These are phyloP conservation scores for Tachystola acroxantha DNA, from an alignment of 2,888 invertebrate genomes.

Conservation along the genomic window DNA sequence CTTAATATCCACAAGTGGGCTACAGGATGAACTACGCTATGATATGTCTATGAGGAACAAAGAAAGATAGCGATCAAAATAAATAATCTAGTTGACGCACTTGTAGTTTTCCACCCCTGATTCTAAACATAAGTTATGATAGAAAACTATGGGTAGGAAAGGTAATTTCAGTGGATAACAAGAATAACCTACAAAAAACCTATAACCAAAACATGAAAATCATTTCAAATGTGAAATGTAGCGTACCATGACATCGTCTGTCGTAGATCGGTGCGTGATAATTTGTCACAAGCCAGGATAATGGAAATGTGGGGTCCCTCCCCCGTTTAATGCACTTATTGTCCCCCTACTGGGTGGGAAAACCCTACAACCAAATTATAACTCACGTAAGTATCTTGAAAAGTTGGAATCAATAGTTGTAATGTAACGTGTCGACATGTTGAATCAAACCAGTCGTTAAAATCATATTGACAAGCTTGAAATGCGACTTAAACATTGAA, in stretches of 20 bases:
- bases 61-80: neutral
- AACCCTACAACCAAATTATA: neutral
- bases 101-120: too few species aligned
- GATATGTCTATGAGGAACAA: neutral
- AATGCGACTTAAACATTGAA: neutral
- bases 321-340: constrained; percentile 1
- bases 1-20: constrained; percentile 39
- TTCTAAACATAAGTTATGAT: too few species aligned
- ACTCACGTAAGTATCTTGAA: constrained; percentile 1
- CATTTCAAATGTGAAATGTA: constrained; percentile 13
- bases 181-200: neutral
- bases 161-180: too few species aligned
- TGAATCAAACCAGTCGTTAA: neutral
- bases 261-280: constrained; percentile 17
- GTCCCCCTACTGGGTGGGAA: constrained; percentile 9
- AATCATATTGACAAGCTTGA: neutral
- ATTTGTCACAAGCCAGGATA: constrained; percentile 21
- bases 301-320: constrained; percentile 15
- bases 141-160: neutral
- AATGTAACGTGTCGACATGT: neutral
- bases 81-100: too few species aligned
- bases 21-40: constrained; percentile 7
- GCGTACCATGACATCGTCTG: constrained; percentile 18
- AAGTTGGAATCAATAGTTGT: neutral
- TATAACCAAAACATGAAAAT: constrained; percentile 10